Conservation (phyloP, 2,797 vertebrate genomes). For the Euthynnus affinis region DNA sequence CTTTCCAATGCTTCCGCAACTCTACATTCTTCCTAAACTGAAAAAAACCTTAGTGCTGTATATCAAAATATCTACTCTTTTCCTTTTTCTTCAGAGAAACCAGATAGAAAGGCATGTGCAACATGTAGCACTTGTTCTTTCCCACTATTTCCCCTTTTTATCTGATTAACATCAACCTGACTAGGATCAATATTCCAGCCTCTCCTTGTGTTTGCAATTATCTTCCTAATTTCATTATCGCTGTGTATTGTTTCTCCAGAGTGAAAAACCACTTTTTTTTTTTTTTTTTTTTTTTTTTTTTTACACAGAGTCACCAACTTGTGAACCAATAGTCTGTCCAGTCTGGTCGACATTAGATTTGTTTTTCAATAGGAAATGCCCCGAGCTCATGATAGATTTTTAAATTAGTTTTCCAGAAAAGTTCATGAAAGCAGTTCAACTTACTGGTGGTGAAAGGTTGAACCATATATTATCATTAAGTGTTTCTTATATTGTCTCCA, state of each 20-base stretch:
- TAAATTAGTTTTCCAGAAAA: no score
- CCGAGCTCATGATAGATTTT: no score
- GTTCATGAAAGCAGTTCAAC: no score
- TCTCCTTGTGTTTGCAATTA: neutral
- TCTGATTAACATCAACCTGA: slow-evolving; percentile 4
- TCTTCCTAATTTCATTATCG: neutral
- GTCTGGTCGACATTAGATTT: no score
- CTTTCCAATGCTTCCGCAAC: neutral
- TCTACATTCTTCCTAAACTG: no score
- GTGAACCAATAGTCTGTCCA: neutral
- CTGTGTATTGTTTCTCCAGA: neutral
- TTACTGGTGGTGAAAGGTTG: no score
- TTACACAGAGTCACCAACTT: no score
- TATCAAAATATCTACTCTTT: neutral
- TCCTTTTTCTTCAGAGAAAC: neutral
- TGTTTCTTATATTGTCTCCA: no score
- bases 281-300: no score
- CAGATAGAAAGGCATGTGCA: neutral
- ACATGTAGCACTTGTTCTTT: neutral
- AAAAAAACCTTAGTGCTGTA: neutral
- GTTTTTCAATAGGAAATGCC: no score
- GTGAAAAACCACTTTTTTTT: neutral
- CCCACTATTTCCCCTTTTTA: neutral
- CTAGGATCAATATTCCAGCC: slow-evolving; percentile 3
- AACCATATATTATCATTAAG: no score